A percentile compares a stretch with the other conserved stretches of the same genome.
Evolutionary conservation across 2,888 invertebrate genomes (phyloP).

Genomic region (Melieria picta): DNA sequence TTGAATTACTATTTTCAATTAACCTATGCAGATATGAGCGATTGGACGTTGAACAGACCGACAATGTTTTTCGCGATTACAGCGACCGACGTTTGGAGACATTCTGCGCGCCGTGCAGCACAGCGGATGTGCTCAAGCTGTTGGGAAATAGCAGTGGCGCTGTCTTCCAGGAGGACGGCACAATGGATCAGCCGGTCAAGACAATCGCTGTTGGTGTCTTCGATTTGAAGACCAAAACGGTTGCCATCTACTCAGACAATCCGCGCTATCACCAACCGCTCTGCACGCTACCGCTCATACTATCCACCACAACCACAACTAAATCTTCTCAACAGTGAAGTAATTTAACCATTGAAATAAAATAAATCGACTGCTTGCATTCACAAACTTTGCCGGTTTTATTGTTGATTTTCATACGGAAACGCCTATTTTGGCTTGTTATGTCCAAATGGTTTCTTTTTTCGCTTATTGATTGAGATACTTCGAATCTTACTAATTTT

Average conservation of each 20-base stretch:
- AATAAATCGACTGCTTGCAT: background rate
- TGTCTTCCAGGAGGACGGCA: slow-evolving; percentile 75
- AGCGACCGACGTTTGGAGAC: slow-evolving; percentile 75
- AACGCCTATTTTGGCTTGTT: background rate
- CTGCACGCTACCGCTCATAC: slow-evolving; percentile 71
- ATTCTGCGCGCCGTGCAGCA: slow-evolving; percentile 71
- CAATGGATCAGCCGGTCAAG: slow-evolving; percentile 72
- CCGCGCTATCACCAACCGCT: slow-evolving; percentile 77
- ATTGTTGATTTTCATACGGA: background rate
- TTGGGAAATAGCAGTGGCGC: slow-evolving; percentile 78
- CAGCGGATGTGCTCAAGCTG: slow-evolving; percentile 76
- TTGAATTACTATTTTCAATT: no score
- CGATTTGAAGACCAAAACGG: slow-evolving; percentile 77
- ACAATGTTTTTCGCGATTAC: slow-evolving; percentile 74
- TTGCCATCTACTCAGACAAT: slow-evolving; percentile 82
- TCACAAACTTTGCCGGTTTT: background rate
- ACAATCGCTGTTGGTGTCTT: slow-evolving; percentile 88
- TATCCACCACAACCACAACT: slow-evolving; percentile 18
- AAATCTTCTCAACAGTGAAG: no score
- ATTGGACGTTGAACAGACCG: slow-evolving; percentile 73
- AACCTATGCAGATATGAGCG: slow-evolving; percentile 74
- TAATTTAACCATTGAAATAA: background rate
- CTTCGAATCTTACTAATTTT: no score
- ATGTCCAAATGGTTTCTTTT: background rate
- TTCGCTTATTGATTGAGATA: no score